Base-by-base conservation (phyloP, 2,797 vertebrate genomes). In the Paramormyrops hopkinsi region DNA sequence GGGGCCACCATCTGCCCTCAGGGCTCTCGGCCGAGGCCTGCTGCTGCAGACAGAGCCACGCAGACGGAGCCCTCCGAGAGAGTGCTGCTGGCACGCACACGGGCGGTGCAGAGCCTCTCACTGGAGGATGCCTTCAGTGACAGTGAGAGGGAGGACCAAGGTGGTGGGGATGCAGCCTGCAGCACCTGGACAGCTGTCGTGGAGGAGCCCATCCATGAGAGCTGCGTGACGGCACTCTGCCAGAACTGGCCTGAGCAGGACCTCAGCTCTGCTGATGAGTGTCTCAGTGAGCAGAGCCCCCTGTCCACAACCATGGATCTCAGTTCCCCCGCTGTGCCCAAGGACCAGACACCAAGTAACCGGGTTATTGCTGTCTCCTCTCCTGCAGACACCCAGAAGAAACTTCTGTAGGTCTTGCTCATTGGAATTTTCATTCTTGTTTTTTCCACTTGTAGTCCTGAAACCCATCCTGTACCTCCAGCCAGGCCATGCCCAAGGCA, bases 151-250 rank as follows among this genome's bases (percentile, higher is more conserved):
- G 92, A 93, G 33, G 90, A 94, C 25, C 84, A 54, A 33, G 84
- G 84, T 3, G 50, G 84, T 56, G 84, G 84, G 84, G 51, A 33
- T 5, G 12, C 12, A 25, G 91, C 90, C 85, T 93, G 90, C 22
- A 95, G 94, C 94, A 44, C 90, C 0, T 92, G 37, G 44, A 44
- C 19, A 8, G 19, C 94, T 0, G 91, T 93, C 0, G 91, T 96
- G 69, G 96, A 96, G 92, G 95, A 96, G 73, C 90, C 93, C 12
- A 94, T 96, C 54, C 93, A 93, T 86, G 92, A 94, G 46, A 94
- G 92, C 83, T 92, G 88, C 0, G n/a, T 96, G 89, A 89, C 89
- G 82, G 89, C 90, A 2, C 56, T 83, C n/a, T 17, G 17, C 11
- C 9, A 50, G 22, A 44, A 25, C 46, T 22, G 2, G 9, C 1